Evolutionary conservation across 2,113 vertebrate genomes (phyloP).

Genomic region (Dasyornis broadbenti): DNA sequence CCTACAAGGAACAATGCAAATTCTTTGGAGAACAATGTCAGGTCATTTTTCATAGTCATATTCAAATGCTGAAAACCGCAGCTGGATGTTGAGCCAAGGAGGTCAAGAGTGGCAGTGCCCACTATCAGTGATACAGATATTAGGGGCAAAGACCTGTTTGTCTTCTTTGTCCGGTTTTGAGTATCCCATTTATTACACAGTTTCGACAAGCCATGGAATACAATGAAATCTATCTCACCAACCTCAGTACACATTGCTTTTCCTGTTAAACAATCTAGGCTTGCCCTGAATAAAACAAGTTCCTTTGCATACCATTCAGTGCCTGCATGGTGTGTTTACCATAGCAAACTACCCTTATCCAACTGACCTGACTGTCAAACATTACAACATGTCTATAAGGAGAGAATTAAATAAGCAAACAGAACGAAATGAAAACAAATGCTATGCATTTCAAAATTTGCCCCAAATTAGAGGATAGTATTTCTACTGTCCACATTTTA

Average conservation of each 20-base stretch:
- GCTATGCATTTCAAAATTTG: neutral
- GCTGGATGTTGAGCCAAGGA: neutral
- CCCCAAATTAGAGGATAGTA: neutral
- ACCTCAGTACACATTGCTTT: neutral
- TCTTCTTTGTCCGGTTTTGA: neutral
- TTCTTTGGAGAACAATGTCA: neutral
- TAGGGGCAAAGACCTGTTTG: neutral
- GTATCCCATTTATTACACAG: neutral
- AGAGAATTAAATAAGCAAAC: neutral
- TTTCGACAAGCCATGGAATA: neutral
- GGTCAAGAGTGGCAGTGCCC: neutral
- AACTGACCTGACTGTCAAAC: neutral
- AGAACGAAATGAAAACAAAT: neutral
- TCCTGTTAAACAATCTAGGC: slow-evolving; percentile 1
- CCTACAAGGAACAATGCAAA: neutral
- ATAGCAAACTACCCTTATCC: neutral
- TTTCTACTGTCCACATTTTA: neutral
- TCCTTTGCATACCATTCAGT: neutral
- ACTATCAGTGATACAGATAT: neutral
- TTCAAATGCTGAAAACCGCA: neutral
- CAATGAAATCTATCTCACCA: neutral
- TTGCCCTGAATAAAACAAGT: neutral
- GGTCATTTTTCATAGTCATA: neutral
- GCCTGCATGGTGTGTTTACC: neutral
- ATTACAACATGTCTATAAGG: neutral